A percentile compares a stretch with the other conserved stretches of the same genome.
Conservation (phyloP, 2,888 invertebrate species). For the Corythucha ciliata region DNA sequence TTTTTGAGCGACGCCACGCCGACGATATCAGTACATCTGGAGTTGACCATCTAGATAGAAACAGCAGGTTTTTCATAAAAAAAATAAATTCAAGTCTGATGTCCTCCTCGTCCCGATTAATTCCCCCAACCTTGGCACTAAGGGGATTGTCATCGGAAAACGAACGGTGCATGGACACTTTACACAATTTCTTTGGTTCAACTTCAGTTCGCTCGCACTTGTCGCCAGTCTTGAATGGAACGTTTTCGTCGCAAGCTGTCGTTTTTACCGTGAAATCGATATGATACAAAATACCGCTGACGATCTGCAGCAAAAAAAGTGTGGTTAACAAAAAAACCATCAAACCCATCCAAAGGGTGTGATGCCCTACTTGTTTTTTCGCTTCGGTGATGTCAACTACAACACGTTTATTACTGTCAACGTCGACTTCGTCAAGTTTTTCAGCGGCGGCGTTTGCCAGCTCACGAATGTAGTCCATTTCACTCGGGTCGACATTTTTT, state of each 20-base stretch:
- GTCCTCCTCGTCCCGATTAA: too few species aligned
- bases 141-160: constrained; percentile 33
- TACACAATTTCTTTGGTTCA: constrained; percentile 46
- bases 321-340: neutral
- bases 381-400: constrained; percentile 44
- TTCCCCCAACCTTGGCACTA: constrained; percentile 35
- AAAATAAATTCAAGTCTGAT: too few species aligned
- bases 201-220: constrained; percentile 34
- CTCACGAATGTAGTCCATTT: constrained; percentile 38
- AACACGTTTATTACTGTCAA: constrained; percentile 44
- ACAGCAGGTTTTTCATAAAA: too few species aligned
- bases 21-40: constrained; percentile 36
- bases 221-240: constrained; percentile 7
- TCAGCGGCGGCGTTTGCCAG: constrained; percentile 45
- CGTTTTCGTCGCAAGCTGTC: constrained; percentile 41
- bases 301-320: constrained; percentile 23
- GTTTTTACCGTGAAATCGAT: constrained; percentile 43
- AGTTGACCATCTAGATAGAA: constrained; percentile 37
- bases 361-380: constrained; percentile 38
- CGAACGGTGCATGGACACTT: constrained; percentile 44
- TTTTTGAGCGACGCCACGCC: too few species aligned
- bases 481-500: constrained; percentile 28
- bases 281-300: constrained; percentile 42
- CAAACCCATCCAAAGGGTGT: neutral
- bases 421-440: constrained; percentile 46